phyloP scores from a whole-genome alignment of 2,888 invertebrate genomes.

The Nebria salina region DNA sequence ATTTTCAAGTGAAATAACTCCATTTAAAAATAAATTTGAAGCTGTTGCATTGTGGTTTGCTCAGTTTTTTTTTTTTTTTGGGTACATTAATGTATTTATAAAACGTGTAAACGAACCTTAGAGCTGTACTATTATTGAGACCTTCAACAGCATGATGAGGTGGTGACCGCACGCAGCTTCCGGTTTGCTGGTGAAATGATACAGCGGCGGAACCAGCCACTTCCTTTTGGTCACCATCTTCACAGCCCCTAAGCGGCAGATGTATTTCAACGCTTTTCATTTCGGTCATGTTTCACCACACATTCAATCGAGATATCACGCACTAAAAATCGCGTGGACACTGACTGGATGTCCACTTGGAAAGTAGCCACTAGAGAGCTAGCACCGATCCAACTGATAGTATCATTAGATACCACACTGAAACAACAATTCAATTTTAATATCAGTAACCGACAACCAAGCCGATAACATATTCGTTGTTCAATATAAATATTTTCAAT shows the following conservation, averaged over 20 bases:
- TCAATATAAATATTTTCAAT: background rate
- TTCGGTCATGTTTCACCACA: conserved; percentile 51
- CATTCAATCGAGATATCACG: conserved; percentile 1
- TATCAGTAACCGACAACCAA: background rate
- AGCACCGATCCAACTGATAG: background rate
- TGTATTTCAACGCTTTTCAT: conserved; percentile 66
- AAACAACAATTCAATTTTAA: background rate
- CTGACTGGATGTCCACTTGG: background rate
- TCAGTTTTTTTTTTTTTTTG: too few relatives aligned
- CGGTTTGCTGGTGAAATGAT: conserved; percentile 51
- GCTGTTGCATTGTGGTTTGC: too few relatives aligned
- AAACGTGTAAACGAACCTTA: conserved; percentile 64
- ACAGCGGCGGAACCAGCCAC: conserved; percentile 52
- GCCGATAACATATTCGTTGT: background rate
- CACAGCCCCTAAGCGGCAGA: conserved; percentile 58
- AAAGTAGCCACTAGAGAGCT: background rate
- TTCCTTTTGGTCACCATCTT: conserved; percentile 58
- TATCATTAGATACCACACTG: background rate
- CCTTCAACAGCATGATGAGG: conserved; percentile 66
- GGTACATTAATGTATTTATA: too few relatives aligned
- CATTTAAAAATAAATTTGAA: too few relatives aligned
- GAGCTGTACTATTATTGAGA: conserved; percentile 72
- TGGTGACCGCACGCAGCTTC: conserved; percentile 57
- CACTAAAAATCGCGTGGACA: background rate
- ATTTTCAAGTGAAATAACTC: too few relatives aligned